phyloP scores from a whole-genome alignment of 1,140 invertebrate genomes.

The Panagrolaimus sp. region DNA sequence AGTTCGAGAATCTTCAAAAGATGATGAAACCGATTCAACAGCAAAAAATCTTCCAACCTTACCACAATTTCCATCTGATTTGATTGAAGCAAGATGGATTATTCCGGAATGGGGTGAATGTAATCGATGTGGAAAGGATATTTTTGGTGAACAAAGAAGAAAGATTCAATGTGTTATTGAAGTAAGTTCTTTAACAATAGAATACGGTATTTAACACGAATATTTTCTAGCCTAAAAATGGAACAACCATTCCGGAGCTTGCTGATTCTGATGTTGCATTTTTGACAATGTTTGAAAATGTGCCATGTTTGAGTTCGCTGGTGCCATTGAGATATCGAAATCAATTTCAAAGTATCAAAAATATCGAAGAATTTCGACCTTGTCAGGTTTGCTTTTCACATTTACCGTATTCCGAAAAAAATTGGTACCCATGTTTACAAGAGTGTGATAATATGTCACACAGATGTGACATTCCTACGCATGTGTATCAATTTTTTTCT shows the following conservation, averaged over 20 bases:
- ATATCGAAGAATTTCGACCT: background rate
- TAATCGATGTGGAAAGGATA: background rate
- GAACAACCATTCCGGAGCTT: background rate
- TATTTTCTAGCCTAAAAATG: background rate
- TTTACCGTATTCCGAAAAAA: no score
- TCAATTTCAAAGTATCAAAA: background rate
- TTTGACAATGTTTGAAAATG: conserved; percentile 10
- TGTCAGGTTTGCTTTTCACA: no score
- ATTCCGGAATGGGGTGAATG: background rate
- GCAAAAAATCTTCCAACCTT: background rate
- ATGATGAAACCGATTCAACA: background rate
- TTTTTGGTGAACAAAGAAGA: background rate
- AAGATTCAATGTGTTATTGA: background rate
- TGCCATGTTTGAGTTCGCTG: conserved; percentile 1
- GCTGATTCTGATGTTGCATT: background rate
- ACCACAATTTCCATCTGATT: background rate
- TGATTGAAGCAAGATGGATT: background rate
- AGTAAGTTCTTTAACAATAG: no score
- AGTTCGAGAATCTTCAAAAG: background rate
- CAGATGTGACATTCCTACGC: no score
- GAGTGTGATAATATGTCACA: no score
- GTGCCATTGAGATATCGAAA: background rate
- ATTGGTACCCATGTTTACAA: no score
- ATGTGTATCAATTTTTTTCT: no score
- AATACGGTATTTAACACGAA: no score